Conservation (phyloP, 2,888 invertebrate species). For the Trileptium ribeirensis region DNA sequence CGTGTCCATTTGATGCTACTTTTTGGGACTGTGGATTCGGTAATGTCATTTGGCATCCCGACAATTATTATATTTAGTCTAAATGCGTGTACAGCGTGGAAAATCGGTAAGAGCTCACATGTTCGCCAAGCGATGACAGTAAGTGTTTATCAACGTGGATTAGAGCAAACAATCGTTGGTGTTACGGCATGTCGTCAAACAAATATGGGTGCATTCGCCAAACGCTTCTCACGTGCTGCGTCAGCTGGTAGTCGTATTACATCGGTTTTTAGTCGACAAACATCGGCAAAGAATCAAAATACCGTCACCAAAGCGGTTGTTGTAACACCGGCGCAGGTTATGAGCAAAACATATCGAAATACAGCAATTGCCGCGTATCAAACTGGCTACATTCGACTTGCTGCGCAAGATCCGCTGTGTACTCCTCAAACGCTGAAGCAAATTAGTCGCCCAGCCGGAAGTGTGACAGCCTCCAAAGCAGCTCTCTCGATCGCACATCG, state of each 20-base stretch:
- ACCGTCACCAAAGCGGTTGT: neutral
- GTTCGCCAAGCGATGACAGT: slow-evolving; percentile 13
- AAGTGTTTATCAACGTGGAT: neutral
- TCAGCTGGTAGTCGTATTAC: neutral
- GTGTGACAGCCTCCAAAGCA: neutral
- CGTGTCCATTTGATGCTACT: neutral
- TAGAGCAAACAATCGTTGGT: neutral
- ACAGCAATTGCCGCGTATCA: neutral
- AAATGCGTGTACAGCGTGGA: neutral
- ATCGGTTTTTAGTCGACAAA: neutral
- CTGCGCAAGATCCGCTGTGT: slow-evolving; percentile 1
- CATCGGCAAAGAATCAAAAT: neutral
- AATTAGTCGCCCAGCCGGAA: neutral
- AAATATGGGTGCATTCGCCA: neutral
- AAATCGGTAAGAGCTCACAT: slow-evolving; percentile 1
- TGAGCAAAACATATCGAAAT: neutral
- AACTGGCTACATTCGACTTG: neutral
- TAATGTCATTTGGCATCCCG: slow-evolving; percentile 10
- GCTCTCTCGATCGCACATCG: neutral
- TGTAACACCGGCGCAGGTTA: neutral
- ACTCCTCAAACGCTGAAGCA: neutral
- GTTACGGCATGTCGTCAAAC: neutral
- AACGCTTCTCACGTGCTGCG: neutral
- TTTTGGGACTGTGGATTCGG: neutral
- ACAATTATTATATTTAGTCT: neutral